These are phyloP conservation scores for Leuciscus waleckii DNA, from an alignment of 2,797 vertebrate species.

Conservation along the genomic window DNA sequence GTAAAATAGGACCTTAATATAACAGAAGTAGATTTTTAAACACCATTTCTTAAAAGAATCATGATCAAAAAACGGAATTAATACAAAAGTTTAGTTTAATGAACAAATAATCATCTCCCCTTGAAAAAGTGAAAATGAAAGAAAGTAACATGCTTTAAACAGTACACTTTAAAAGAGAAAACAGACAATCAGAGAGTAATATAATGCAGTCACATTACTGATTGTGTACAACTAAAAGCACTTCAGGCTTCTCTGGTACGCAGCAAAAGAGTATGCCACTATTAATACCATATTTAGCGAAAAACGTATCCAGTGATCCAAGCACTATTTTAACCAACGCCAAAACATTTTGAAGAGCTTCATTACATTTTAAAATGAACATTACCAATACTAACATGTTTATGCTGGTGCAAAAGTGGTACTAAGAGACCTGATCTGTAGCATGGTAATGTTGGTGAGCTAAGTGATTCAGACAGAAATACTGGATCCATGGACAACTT, in stretches of 20 bases:
- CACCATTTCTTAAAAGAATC: not conserved
- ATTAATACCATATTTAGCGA: conserved; percentile 17
- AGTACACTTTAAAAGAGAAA: conserved; percentile 47
- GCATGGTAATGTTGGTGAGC: not conserved
- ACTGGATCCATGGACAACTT: conserved; percentile 62
- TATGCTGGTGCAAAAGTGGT: conserved; percentile 40
- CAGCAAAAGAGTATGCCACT: conserved; percentile 15
- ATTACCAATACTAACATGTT: conserved; percentile 2
- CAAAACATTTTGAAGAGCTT: conserved; percentile 12
- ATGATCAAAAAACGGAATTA: not conserved
- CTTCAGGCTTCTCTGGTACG: conserved; percentile 18
- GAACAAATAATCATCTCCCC: conserved; percentile 40
- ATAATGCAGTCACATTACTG: conserved; percentile 39
- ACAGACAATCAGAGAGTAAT: conserved; percentile 28
- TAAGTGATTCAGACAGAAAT: conserved; percentile 60
- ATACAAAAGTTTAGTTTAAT: conserved; percentile 58
- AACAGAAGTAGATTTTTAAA: not conserved
- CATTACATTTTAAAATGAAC: not conserved
- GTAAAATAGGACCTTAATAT: not conserved
- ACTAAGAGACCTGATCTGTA: conserved; percentile 1
- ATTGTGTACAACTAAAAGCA: not conserved
- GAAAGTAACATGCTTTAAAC: conserved; percentile 41
- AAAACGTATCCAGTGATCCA: conserved; percentile 5
- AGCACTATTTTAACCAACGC: conserved; percentile 9
- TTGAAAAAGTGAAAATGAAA: conserved; percentile 37